phyloP scores from a whole-genome alignment of 2,113 vertebrate genomes.

The Xyrauchen texanus region DNA sequence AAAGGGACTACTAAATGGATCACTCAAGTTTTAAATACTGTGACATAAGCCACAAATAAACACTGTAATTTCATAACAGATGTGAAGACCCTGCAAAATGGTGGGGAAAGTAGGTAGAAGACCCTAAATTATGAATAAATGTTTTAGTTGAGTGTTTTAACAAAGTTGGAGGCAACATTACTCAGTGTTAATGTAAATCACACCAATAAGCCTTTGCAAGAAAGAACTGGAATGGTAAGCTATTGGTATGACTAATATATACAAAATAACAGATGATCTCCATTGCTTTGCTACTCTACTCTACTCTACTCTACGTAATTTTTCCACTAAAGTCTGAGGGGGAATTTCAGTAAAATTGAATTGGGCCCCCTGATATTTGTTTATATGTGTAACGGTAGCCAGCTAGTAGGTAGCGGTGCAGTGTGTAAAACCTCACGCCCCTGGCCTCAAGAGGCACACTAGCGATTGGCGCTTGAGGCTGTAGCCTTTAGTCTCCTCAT shows the following conservation, averaged over 20 bases:
- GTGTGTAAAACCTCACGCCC: no score
- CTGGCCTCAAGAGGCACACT: no score
- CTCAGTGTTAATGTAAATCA: conserved; percentile 20
- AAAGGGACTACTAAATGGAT: not conserved
- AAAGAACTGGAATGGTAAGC: not conserved
- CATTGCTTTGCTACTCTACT: not conserved
- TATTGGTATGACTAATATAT: not conserved
- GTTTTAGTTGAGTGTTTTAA: conserved; percentile 1
- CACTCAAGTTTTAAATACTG: not conserved
- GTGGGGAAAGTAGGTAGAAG: not conserved
- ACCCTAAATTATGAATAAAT: conserved; percentile 1
- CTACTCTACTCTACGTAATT: not conserved
- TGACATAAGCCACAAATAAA: conserved; percentile 13
- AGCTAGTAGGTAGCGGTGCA: no score
- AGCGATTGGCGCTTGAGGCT: no score
- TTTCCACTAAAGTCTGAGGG: no score
- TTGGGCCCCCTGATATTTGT: no score
- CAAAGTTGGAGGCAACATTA: conserved; percentile 9
- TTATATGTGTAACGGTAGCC: no score
- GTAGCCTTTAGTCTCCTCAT: no score
- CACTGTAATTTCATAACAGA: not conserved
- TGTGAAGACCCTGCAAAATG: not conserved
- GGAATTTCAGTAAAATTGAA: no score
- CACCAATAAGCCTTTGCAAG: conserved; percentile 4
- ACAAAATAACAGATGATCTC: not conserved